Conservation (phyloP, 2,113 vertebrate species). For the Seriola rivoliana region DNA sequence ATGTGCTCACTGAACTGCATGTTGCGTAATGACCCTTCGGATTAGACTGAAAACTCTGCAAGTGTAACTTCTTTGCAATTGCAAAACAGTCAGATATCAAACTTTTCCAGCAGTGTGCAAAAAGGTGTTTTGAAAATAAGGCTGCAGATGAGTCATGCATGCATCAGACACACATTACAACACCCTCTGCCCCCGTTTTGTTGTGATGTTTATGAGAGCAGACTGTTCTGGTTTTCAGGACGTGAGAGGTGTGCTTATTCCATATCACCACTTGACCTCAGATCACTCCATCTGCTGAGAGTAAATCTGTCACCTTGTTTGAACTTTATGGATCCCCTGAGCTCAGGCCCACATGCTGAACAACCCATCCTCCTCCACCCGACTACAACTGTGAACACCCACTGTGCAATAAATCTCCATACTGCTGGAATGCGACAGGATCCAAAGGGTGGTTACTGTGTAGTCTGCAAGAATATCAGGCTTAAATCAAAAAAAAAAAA, state of each 20-base stretch:
- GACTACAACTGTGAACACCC: constrained; percentile 15
- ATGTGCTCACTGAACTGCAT: background rate
- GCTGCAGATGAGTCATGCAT: constrained; percentile 54
- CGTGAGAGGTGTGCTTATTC: constrained; percentile 46
- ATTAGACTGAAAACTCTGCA: constrained; percentile 1
- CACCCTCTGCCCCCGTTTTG: constrained; percentile 31
- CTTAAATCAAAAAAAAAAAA: background rate
- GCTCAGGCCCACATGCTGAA: background rate
- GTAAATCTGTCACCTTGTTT: constrained; percentile 60
- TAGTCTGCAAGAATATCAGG: background rate
- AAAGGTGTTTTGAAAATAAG: constrained; percentile 24
- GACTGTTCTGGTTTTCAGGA: constrained; percentile 52
- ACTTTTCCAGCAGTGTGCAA: constrained; percentile 15
- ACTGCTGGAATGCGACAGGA: constrained; percentile 1
- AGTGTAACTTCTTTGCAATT: background rate
- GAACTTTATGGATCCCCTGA: constrained; percentile 56
- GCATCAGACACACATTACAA: constrained; percentile 47
- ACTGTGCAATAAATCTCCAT: constrained; percentile 28
- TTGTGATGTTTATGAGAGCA: constrained; percentile 61
- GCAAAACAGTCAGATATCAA: constrained; percentile 30
- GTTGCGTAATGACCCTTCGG: background rate
- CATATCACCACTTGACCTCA: constrained; percentile 55
- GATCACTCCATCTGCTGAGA: constrained; percentile 46
- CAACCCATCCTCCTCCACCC: constrained; percentile 4
- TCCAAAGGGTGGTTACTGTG: background rate